Evolutionary conservation across 92 coral and sea anemone genomes (phyloP).

Genomic region (Epizoanthus scotinus): DNA sequence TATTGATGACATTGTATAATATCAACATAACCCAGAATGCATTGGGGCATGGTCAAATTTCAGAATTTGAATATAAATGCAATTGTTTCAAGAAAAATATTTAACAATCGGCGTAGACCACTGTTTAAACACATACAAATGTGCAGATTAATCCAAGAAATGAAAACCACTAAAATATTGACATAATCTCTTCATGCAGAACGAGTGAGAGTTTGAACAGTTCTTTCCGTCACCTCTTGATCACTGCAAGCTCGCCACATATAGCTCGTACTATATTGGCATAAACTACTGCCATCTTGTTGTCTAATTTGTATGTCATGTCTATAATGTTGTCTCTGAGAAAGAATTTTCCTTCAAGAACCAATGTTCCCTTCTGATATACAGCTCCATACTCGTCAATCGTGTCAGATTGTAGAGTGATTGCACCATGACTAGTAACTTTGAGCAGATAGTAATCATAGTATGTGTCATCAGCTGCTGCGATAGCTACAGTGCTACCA

Average conservation of each 20-base stretch:
- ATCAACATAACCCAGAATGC: too few relatives aligned
- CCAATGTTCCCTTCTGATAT: background rate
- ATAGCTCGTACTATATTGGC: conserved; percentile 5
- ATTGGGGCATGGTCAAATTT: too few relatives aligned
- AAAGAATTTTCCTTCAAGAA: background rate
- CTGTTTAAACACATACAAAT: too few relatives aligned
- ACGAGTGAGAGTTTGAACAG: too few relatives aligned
- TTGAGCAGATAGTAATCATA: conserved; percentile 37
- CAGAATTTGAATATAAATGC: too few relatives aligned
- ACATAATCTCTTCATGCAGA: too few relatives aligned
- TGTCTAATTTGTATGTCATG: conserved; percentile 12
- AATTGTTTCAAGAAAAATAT: too few relatives aligned
- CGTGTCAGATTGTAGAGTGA: background rate
- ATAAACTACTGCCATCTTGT: background rate
- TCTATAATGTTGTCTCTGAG: conserved; percentile 20
- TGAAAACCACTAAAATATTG: too few relatives aligned
- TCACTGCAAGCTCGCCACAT: conserved; percentile 15
- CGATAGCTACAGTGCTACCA: conserved; percentile 40
- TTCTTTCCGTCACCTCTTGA: background rate
- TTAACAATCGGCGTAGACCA: too few relatives aligned
- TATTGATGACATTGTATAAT: too few relatives aligned
- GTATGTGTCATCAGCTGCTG: conserved; percentile 36
- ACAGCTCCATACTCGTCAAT: conserved; percentile 31
- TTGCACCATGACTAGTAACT: conserved; percentile 31
- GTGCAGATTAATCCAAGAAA: too few relatives aligned